Evolutionary conservation across 1,140 invertebrate species (phyloP), one percentile per base, ranked within the genome.

Genomic region (Caerostris extrusa): DNA sequence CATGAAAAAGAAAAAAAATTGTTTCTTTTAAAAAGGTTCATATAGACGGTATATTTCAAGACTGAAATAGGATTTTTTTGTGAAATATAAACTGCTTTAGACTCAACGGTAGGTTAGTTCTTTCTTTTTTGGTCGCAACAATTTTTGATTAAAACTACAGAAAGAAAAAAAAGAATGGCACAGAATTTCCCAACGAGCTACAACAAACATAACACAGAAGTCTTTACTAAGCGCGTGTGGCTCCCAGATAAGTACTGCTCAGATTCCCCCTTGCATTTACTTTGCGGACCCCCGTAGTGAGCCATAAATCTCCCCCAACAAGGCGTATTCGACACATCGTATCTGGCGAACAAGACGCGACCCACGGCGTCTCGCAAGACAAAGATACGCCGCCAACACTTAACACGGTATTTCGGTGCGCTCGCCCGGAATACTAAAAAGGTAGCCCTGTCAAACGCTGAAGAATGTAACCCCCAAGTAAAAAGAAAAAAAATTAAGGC

Each of bases 301-400:
- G 53, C 12, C 12, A 81, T 92, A 92, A 92, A 92, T 92, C 67
- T 85, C 53, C 14, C 55, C 53, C 14, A 92, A 92, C 90, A 85
- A 60, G 83, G 56, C 90, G 58, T 64, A 58, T 64, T 85, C 77
- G 81, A 85, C 90, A 85, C 90, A 61, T 85, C 77, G 57, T 85
- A 69, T 92, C 81, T n/a, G 61, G 5, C 60, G 14, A 61, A 85
- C 90, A 92, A 83, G 77, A 64, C 67, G 90, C 90, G 12, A 85
- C 90, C 90, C 81, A 85, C 61, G 3, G 90, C 60, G 90, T 56
- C 50, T 57, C 8, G 3, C 19, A 83, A 83, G 81, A 81, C 81
- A 81, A 85, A 92, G 19, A 50, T 85, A 14, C 19, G 58, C 90
- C 90, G 90, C 69, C n/a, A 92, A 67, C 61, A 56, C 77, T 64